Conservation (phyloP, 2,797 vertebrate species). For the Helostoma temminkii region DNA sequence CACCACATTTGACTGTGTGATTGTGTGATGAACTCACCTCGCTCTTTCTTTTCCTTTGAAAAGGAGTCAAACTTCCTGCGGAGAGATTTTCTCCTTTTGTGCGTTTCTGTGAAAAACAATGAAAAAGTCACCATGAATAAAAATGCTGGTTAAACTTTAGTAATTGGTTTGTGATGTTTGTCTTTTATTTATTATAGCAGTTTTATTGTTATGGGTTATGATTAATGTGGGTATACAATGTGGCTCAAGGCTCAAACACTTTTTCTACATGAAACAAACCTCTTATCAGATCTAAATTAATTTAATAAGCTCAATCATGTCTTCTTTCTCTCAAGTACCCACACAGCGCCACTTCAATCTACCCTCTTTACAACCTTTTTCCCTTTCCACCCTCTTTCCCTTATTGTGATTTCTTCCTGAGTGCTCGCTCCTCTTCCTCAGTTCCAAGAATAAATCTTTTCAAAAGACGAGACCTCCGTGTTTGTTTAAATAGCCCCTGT, state of each 20-base stretch:
- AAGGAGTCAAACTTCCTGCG: constrained; percentile 89
- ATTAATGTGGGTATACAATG: not conserved
- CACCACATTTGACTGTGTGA: not conserved
- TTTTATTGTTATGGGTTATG: not conserved
- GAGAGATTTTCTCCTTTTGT: constrained; percentile 86
- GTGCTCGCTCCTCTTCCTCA: constrained; percentile 23
- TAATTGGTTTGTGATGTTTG: not conserved
- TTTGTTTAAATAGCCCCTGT: constrained; percentile 49
- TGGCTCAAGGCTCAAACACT: constrained; percentile 1
- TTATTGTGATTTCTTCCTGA: constrained; percentile 15
- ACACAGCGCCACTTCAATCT: not conserved
- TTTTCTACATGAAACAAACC: not conserved
- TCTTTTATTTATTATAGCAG: constrained; percentile 1
- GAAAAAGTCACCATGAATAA: not conserved
- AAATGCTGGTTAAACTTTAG: not conserved
- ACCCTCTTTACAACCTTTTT: not conserved
- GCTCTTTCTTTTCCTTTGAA: constrained; percentile 90
- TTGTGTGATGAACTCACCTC: constrained; percentile 74
- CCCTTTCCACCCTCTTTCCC: constrained; percentile 12
- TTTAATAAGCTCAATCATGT: not conserved
- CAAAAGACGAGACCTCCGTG: constrained; percentile 2
- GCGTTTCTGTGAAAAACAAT: constrained; percentile 73
- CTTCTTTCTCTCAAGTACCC: not conserved
- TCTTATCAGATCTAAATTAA: not conserved
- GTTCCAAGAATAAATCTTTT: constrained; percentile 28